Conservation (phyloP, 2,888 invertebrate species). For the Sphinx pinastri region DNA sequence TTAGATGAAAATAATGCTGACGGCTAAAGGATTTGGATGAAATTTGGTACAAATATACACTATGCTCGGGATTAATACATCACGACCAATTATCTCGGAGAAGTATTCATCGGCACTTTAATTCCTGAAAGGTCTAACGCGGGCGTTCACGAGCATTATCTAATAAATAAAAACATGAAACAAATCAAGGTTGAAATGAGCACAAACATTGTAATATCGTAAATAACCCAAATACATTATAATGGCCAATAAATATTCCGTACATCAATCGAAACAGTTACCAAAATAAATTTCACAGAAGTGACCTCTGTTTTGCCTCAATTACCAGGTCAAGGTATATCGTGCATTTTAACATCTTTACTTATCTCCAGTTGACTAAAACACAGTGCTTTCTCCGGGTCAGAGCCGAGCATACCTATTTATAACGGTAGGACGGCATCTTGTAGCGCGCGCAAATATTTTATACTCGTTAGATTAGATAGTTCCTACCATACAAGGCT, state of each 20-base stretch:
- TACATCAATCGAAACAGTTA: conserved; percentile 12
- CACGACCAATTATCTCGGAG: too few relatives aligned
- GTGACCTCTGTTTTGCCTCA: conserved; percentile 44
- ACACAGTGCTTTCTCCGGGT: conserved; percentile 46
- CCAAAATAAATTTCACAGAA: conserved; percentile 45
- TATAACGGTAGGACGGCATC: conserved; percentile 57
- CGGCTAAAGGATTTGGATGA: too few relatives aligned
- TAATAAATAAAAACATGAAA: neutral
- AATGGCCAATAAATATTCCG: conserved; percentile 11
- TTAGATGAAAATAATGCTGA: too few relatives aligned
- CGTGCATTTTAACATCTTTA: conserved; percentile 43
- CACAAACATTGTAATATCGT: too few relatives aligned
- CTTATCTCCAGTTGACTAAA: conserved; percentile 24
- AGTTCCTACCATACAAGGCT: conserved; percentile 37
- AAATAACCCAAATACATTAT: neutral
- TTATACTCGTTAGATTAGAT: conserved; percentile 46
- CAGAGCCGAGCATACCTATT: conserved; percentile 45
- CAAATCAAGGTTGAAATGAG: neutral
- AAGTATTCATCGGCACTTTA: too few relatives aligned
- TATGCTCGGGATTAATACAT: too few relatives aligned
- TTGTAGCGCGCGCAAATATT: conserved; percentile 40
- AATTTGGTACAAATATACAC: too few relatives aligned
- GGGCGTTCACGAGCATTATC: too few relatives aligned
- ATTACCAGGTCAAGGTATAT: conserved; percentile 54
- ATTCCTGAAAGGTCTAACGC: too few relatives aligned